phyloP scores from a whole-genome alignment of 2,797 vertebrate genomes.

The Steatocranus sp. region DNA sequence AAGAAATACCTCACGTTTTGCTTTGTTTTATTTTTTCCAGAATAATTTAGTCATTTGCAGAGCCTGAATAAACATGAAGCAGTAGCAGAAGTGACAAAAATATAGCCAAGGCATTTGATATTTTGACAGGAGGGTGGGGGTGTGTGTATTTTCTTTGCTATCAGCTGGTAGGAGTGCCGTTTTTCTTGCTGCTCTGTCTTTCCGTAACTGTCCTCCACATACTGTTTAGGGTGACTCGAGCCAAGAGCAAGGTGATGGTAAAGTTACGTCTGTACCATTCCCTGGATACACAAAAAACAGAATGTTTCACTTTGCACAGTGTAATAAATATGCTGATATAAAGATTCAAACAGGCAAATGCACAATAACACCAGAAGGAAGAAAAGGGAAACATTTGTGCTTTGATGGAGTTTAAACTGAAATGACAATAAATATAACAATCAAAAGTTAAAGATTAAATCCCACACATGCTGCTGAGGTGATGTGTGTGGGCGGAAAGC shows the following conservation, averaged over 20 bases:
- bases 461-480: background rate
- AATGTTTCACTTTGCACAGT: background rate
- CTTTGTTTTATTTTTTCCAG: background rate
- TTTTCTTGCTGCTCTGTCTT: conserved; percentile 40
- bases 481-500: background rate
- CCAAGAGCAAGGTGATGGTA: conserved; percentile 91
- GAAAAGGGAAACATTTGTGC: background rate
- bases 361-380: background rate
- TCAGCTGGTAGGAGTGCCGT: conserved; percentile 2
- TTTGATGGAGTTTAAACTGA: background rate
- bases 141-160: background rate
- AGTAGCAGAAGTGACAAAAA: background rate
- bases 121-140: no score
- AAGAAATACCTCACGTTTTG: background rate
- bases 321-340: background rate
- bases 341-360: background rate
- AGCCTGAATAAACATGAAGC: background rate
- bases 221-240: conserved; percentile 76
- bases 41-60: background rate
- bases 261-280: conserved; percentile 96
- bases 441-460: background rate
- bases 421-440: background rate
- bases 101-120: background rate
- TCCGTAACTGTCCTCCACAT: conserved; percentile 72
- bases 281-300: conserved; percentile 51